Conservation (phyloP, 2,888 invertebrate species). For the Chloromyia formosa region DNA sequence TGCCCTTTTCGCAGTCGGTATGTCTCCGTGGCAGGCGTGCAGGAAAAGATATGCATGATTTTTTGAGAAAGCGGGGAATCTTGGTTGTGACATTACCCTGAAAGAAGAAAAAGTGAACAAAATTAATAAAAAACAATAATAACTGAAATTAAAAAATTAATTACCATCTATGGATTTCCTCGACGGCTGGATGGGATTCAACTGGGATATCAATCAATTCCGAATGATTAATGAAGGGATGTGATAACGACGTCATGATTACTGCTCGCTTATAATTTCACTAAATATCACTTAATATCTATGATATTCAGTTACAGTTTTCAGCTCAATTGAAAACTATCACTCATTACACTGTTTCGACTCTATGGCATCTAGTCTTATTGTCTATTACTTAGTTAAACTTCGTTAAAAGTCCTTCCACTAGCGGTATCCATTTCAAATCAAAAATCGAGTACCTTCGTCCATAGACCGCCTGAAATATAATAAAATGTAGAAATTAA, state of each 20-base stretch:
- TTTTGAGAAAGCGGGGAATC: conserved; percentile 69
- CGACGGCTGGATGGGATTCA: conserved; percentile 48
- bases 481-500: no score
- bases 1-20: conserved; percentile 64
- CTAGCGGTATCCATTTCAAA: no score
- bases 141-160: conserved; percentile 5
- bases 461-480: no score
- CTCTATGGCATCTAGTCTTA: no score
- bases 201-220: conserved; percentile 47
- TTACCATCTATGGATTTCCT: conserved; percentile 52
- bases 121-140: neutral
- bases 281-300: neutral
- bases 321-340: no score
- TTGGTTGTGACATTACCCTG: conserved; percentile 71
- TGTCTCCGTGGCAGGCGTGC: conserved; percentile 68
- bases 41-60: conserved; percentile 73
- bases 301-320: no score
- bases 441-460: no score
- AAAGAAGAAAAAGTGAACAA: conserved; percentile 53
- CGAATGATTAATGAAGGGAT: conserved; percentile 52
- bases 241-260: conserved; percentile 50
- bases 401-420: no score
- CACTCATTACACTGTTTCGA: no score
- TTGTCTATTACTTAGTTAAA: no score
- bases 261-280: neutral